phyloP scores from a whole-genome alignment of 2,888 invertebrate species.

The Marronus borbonicus region DNA sequence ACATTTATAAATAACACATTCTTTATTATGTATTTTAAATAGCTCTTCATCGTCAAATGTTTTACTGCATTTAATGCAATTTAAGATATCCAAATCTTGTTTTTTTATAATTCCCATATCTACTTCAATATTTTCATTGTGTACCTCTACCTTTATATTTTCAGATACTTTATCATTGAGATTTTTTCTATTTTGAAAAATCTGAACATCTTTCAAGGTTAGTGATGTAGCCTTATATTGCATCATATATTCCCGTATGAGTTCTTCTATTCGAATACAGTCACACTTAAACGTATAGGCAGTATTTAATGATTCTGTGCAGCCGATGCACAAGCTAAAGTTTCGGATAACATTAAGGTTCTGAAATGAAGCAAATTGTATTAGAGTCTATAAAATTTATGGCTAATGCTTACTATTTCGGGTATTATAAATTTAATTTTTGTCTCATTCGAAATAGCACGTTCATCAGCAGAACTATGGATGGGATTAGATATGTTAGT shows the following conservation, averaged over 20 bases:
- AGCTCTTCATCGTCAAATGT: background rate
- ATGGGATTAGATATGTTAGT: background rate
- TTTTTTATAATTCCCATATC: background rate
- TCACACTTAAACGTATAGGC: conserved; percentile 46
- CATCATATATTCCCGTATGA: conserved; percentile 40
- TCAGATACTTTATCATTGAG: background rate
- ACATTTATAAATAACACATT: background rate
- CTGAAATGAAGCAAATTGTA: conserved; percentile 6
- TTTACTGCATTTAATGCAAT: background rate
- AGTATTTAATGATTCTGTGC: conserved; percentile 26
- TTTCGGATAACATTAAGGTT: conserved; percentile 3
- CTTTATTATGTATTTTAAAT: conserved; percentile 3
- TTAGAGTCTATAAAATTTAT: background rate
- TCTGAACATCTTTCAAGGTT: background rate
- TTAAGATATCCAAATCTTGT: background rate
- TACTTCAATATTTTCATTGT: conserved; percentile 40
- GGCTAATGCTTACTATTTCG: conserved; percentile 31
- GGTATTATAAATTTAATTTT: conserved; percentile 27
- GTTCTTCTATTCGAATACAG: conserved; percentile 45
- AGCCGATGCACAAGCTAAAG: conserved; percentile 30
- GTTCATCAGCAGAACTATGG: background rate
- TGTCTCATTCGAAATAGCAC: background rate
- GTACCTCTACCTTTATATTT: background rate
- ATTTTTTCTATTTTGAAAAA: background rate
- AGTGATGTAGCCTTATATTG: conserved; percentile 10